Base-by-base conservation (phyloP, 2,797 vertebrate genomes). In the Serranus cabrilla region DNA sequence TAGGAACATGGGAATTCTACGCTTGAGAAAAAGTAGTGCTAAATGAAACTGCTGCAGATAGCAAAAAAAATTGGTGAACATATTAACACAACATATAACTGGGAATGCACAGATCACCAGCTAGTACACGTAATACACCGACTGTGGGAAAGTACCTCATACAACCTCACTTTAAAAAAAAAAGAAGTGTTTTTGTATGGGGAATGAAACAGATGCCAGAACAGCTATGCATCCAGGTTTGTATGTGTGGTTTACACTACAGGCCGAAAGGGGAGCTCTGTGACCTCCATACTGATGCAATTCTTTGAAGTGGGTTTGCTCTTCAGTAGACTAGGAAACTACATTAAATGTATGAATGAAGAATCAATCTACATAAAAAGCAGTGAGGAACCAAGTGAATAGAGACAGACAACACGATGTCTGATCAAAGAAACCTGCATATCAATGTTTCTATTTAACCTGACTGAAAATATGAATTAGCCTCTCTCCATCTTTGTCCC, bases 151-250 rank as follows among this genome's bases (percentile, higher is more conserved):
- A 27, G 27, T 27, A 27, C 27, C 27, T 27, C 27, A 27, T 27
- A 27, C 27, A 27, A 27, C 27, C 27, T 27, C 6, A 27, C 27
- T 27, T 27, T 27, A 27, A 27, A 27, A 27, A 27, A n/a, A 27
- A 3, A 3, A 27, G 27, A 6, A 27, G 27, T 27, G 27, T 27
- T 27, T 6, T 27, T 27, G 27, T 27, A 27, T 27, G 27, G 27
- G 27, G 27, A 6, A 60, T 61, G 58, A 50, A 74, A 64, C 54
- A 56, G 27, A 62, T 63, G 59, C 70, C 23, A 46, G 42, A 37
- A 23, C 50, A 59, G 54, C 18, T 52, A 56, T 54, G 61, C 56
- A 42, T 63, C 62, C 43, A 45, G 42, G 58, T 69, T 27, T 3
- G 27, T 27, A 31, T 23, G 25, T 10, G 54, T 23, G 40, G 37